Evolutionary conservation across 2,888 invertebrate genomes (phyloP), one percentile per base, ranked within the genome.

Genomic region (Anthrax anthrax): DNA sequence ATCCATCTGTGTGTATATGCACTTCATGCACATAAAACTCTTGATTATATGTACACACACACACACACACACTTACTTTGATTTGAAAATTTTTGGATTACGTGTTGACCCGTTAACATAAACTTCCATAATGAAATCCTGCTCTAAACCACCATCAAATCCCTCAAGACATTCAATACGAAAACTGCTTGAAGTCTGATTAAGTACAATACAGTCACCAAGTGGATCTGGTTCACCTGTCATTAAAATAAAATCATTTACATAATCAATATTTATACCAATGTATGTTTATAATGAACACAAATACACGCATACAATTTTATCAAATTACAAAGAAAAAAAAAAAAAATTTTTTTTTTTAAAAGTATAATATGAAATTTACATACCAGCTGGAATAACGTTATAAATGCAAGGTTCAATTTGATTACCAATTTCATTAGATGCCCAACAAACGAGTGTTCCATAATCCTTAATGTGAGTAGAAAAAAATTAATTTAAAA

Each of bases 111-210:
- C 69, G 56, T 61, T 60, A 57, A 74, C 72, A 66, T 75, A 76
- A 50, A 84, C 77, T 66, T 84, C 81, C 71, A 84, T 77, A 54
- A 80, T 74, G 65, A 83, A 84, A 62, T 76, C 75, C 65, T 84
- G 84, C 50, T 75, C 74, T 49, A 84, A 70, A 39, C 84, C 84
- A 16, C 84, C 84, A 63, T 84, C 80, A 66, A 83, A 84, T 48
- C 84, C 84, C 60, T 81, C 81, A 19, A 74, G 65, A 64, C 84
- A 85, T 63, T 81, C 81, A 52, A 83, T 77, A 65, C 77, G 76
- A 55, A 85, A 67, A 29, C 81, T 77, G 54, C 80, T 79, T 47
- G 78, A 76, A 29, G 84, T 84, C 64, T 81, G 80, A 68, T 84
- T 85, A 51, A 77, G 70, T 53, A 83, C 74, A 46, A 80, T 77